Percentiles rank a stretch among this genome's conserved stretches.
Conservation (phyloP, 2,888 invertebrate species). For the Camptogramma bilineatum region DNA sequence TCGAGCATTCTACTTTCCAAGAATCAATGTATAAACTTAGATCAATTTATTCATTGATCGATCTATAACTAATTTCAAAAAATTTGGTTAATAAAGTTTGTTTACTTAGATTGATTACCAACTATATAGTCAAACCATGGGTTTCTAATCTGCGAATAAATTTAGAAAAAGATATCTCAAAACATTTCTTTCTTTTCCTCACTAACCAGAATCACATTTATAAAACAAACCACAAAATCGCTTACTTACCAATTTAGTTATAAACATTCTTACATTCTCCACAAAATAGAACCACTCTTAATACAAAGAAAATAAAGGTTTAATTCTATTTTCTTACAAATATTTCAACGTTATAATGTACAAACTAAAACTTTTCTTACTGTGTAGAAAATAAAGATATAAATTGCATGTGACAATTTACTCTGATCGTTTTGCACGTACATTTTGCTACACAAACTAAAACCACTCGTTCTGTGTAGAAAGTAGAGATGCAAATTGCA, state of each 20-base stretch:
- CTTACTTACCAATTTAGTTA: neutral
- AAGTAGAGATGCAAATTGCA: slow-evolving; percentile 17
- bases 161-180: slow-evolving; percentile 45
- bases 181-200: slow-evolving; percentile 8
- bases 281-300: slow-evolving; percentile 27
- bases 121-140: slow-evolving; percentile 39
- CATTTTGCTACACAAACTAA: slow-evolving; percentile 17
- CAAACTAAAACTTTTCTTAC: slow-evolving; percentile 29
- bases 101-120: no score
- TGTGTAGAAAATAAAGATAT: slow-evolving; percentile 20
- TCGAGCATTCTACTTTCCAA: no score
- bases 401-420: slow-evolving; percentile 7
- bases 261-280: neutral
- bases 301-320: slow-evolving; percentile 17
- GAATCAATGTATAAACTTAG: no score
- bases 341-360: neutral
- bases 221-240: slow-evolving; percentile 19
- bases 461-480: slow-evolving; percentile 20
- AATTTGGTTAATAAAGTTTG: no score
- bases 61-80: no score
- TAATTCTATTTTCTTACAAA: no score
- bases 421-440: slow-evolving; percentile 42
- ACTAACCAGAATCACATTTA: slow-evolving; percentile 10
- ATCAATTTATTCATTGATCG: no score
- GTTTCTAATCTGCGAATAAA: slow-evolving; percentile 53